Percentiles rank a stretch among this genome's conserved stretches.
phyloP scores from a whole-genome alignment of 2,797 vertebrate genomes.

The Heteromormyrus szaboi region DNA sequence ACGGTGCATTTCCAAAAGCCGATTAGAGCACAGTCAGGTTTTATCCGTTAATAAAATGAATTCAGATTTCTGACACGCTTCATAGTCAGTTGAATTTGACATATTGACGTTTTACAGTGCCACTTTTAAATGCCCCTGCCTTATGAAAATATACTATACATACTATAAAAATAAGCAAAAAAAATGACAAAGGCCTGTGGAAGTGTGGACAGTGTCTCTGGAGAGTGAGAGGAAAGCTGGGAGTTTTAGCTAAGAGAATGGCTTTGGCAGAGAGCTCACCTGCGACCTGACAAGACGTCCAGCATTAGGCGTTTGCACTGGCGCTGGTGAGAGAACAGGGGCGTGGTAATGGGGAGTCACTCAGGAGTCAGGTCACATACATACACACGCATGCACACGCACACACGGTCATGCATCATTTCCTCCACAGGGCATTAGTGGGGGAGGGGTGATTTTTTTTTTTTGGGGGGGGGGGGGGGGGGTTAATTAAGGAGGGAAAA shows the following conservation, averaged over 20 bases:
- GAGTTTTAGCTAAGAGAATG: neutral
- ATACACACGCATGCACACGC: neutral
- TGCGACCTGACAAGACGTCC: neutral
- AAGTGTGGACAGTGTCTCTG: neutral
- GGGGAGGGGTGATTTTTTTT: neutral
- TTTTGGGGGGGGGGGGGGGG: neutral
- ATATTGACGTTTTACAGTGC: neutral
- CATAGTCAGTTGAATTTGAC: neutral
- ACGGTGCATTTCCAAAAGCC: neutral
- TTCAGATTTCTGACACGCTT: neutral
- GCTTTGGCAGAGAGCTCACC: neutral
- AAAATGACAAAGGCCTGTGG: neutral
- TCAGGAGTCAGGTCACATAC: slow-evolving; percentile 18
- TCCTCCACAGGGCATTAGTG: neutral
- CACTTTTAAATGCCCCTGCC: neutral
- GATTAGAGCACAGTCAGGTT: neutral
- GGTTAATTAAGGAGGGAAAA: neutral
- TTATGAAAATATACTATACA: neutral
- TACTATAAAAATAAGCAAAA: neutral
- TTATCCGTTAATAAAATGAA: neutral
- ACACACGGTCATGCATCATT: slow-evolving; percentile 9
- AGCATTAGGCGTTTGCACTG: neutral
- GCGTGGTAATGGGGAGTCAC: slow-evolving; percentile 9
- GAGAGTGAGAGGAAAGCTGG: neutral
- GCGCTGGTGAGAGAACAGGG: neutral